Evolutionary conservation across 2,113 vertebrate species (phyloP).

Genomic region (Gnathonemus longibarbis): DNA sequence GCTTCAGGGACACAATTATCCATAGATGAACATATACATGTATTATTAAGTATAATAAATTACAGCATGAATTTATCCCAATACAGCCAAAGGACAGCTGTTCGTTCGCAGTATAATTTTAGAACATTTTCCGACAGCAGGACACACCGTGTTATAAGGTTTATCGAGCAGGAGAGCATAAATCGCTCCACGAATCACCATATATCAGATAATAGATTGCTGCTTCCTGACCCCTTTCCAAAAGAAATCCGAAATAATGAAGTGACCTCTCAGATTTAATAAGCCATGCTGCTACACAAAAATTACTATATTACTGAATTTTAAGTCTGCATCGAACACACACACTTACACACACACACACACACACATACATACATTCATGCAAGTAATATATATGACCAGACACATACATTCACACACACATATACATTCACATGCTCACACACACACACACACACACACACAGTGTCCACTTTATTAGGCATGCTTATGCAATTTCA

Average conservation of each 20-base stretch:
- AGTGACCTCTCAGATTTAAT: background rate
- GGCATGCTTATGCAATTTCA: background rate
- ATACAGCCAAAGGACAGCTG: background rate
- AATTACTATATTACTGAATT: background rate
- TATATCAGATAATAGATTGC: background rate
- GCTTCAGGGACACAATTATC: background rate
- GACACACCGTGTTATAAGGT: background rate
- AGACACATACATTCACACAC: too few relatives aligned
- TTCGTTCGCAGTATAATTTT: background rate
- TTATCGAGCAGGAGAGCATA: background rate
- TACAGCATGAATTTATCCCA: background rate
- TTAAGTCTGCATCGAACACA: background rate
- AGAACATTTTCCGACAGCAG: background rate
- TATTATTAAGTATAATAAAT: conserved; percentile 4
- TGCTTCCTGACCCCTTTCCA: background rate
- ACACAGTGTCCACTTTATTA: background rate
- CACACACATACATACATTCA: background rate
- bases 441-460: background rate
- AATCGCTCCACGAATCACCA: background rate
- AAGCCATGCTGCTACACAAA: background rate
- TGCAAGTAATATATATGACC: background rate
- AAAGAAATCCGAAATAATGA: background rate
- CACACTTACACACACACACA: background rate
- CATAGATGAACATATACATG: conserved; percentile 10
- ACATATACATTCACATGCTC: too few relatives aligned